Evolutionary conservation across 1,140 invertebrate genomes (phyloP), one percentile per base, ranked within the genome.

Genomic region (Brachionus calyciflorus): DNA sequence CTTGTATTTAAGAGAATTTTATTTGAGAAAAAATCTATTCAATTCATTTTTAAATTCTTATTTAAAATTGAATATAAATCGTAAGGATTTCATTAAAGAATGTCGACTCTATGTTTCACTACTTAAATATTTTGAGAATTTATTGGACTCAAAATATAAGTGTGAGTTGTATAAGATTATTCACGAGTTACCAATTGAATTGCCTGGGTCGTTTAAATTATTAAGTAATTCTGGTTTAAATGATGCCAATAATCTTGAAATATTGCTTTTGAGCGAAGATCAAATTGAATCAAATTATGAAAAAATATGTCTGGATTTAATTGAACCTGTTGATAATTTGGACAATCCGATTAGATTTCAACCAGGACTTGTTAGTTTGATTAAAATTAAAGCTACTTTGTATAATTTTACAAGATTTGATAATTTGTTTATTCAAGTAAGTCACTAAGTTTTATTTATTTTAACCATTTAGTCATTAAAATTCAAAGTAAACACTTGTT

Each of bases 61-160:
- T 65, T 65, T 65, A 44, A 65, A 65, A 24, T 24, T 65, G 24
- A 65, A 65, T 44, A 24, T 65, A 21, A n/a, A 37, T 12, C 12
- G 60, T 30, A 65, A 65, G 44, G 60, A 65, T 65, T 65, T 65
- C 14, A 41, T 65, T 24, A 65, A 65, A 65, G 60, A 65, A 26
- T 65, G 60, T 14, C 17, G 21, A 14, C 40, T 65, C 3, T 65
- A 65, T 24, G 19, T 65, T 17, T 65, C 60, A 5, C 21, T 65
- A 26, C 41, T 65, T 14, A 65, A 65, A 65, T 14, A 14, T 44
- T 65, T 65, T 65, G 60, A 65, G 12, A 12, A 19, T 26, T 19
- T 65, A 41, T 44, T 65, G 14, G 60, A 65, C 60, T 1, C 9
- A 14, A 24, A 44, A 6, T 65, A 44, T 21, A 65, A 44, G 44